Evolutionary conservation across 1,140 invertebrate species (phyloP).

Genomic region (Trichogramma pretiosum): DNA sequence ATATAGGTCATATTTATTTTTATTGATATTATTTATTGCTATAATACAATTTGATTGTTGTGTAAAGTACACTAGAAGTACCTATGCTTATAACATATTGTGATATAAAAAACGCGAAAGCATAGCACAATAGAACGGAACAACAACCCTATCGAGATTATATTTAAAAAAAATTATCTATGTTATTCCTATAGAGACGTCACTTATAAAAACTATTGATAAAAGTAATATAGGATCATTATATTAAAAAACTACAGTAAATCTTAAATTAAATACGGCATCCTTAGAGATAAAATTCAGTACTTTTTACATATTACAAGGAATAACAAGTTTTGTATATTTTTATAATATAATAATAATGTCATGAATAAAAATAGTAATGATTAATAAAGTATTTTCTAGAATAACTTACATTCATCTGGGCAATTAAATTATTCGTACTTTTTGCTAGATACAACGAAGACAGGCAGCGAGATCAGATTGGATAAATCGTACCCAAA

Average conservation of each 20-base stretch:
- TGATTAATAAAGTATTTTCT: constrained; percentile 17
- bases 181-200: constrained; percentile 36
- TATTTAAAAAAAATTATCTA: constrained; percentile 43
- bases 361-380: constrained; percentile 15
- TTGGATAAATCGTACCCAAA: too few relatives aligned
- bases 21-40: constrained; percentile 33
- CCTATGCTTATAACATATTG: constrained; percentile 27
- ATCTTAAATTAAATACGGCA: constrained; percentile 34
- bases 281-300: constrained; percentile 46
- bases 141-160: constrained; percentile 25
- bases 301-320: constrained; percentile 47
- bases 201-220: constrained; percentile 41
- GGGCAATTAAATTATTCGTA: constrained; percentile 25
- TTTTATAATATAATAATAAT: constrained; percentile 22
- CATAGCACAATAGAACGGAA: constrained; percentile 20
- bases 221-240: constrained; percentile 23
- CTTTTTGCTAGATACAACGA: constrained; percentile 22
- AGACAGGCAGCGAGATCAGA: constrained; percentile 34
- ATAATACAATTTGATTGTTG: constrained; percentile 35
- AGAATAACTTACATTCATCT: constrained; percentile 33
- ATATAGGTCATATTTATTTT: constrained; percentile 24
- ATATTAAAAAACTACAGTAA: constrained; percentile 37
- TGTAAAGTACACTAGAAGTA: constrained; percentile 31
- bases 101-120: constrained; percentile 23
- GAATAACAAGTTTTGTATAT: constrained; percentile 45